Evolutionary conservation across 2,113 vertebrate genomes (phyloP).

Genomic region (Parus major): DNA sequence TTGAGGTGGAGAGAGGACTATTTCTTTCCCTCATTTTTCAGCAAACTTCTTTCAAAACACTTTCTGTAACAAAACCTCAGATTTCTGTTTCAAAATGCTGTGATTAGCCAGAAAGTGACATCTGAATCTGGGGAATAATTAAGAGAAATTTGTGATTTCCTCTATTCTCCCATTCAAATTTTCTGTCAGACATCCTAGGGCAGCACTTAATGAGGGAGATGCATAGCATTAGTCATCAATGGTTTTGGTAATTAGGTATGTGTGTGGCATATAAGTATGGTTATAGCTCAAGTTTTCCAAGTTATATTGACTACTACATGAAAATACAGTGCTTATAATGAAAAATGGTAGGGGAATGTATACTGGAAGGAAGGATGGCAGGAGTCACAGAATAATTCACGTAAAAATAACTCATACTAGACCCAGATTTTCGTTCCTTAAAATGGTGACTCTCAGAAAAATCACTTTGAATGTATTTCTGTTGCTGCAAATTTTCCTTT

Average conservation of each 20-base stretch:
- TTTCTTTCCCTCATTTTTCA: not conserved
- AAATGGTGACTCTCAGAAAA: not conserved
- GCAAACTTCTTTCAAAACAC: not conserved
- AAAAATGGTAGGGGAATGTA: not conserved
- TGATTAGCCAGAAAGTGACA: not conserved
- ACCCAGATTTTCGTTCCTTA: not conserved
- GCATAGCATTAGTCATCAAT: not conserved
- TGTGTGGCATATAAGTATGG: not conserved
- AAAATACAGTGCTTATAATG: not conserved
- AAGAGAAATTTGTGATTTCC: not conserved
- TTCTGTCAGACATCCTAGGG: not conserved
- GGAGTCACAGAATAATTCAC: not conserved
- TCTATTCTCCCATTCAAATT: not conserved
- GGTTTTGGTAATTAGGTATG: not conserved
- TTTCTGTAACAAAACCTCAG: not conserved
- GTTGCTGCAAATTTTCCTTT: not conserved
- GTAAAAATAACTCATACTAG: not conserved
- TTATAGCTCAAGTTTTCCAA: not conserved
- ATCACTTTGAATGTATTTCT: not conserved
- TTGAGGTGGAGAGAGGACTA: not conserved
- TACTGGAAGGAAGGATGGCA: not conserved
- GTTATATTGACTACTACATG: not conserved
- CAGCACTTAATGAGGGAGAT: not conserved
- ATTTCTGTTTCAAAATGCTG: not conserved
- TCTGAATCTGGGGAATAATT: not conserved